Evolutionary conservation across 2,797 vertebrate genomes (phyloP), one percentile per base, ranked within the genome.

Genomic region (Sebastes diaconus): DNA sequence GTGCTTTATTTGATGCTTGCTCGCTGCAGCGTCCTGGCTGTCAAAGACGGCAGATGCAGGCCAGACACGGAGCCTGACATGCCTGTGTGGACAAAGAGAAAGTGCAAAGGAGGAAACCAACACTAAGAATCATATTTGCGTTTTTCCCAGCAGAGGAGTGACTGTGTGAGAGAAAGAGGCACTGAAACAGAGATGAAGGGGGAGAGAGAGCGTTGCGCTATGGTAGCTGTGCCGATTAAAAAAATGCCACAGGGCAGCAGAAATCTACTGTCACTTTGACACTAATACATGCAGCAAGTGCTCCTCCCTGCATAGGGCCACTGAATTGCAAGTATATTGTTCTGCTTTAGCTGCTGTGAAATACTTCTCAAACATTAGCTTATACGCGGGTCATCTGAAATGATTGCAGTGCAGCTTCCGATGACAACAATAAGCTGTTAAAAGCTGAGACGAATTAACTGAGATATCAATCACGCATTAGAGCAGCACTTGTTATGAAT

Each of bases 191-290:
- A 78, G 59, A 85, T n/a, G 55, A 59, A 74, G 77, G 34, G 69
- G 74, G 68, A 58, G 68, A 58, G 69, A 46, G 73, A 67, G 73
- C 54, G 6, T 14, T 27, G 29, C 11, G 24, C 75, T 61, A 20
- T 75, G 58, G 73, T 64, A 52, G 82, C 73, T 58, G 22, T 18
- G 77, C 50, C 64, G 50, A 81, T 81, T 75, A 71, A 84, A 29
- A 42, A 92, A 92, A 91, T 3, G 75, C 77, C 88, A 32, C 18
- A 24, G 88, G 76, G 6, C 88, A 90, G 90, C 92, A 94, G 81
- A 91, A 90, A 89, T 80, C 71, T 66, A 70, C 68, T 85, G 88
- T 84, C 87, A 81, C 83, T 81, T 57, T 89, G 92, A 92, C 90
- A 87, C 86, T 90, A 88, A 93, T 70, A 61, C 84, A 92, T 91